phyloP scores from a whole-genome alignment of 2,113 vertebrate genomes.

The Ovibos moschatus region DNA sequence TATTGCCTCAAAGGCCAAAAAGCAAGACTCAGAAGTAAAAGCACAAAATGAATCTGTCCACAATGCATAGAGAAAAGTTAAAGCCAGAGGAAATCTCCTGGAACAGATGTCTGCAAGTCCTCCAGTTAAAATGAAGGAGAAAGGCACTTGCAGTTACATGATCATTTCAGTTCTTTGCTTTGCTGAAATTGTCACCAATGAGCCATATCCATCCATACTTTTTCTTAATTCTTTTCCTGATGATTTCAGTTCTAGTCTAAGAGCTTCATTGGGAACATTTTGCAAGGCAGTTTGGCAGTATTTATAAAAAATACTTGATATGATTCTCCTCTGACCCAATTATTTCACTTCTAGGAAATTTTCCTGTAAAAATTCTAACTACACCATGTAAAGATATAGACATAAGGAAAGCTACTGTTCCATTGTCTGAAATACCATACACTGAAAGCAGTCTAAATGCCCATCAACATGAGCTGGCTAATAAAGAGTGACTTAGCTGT shows the following conservation, averaged over 20 bases:
- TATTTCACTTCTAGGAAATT: not conserved
- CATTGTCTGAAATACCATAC: not conserved
- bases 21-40: not conserved
- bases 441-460: not conserved
- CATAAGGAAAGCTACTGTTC: not conserved
- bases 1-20: slow-evolving; percentile 2
- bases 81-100: not conserved
- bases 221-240: not conserved
- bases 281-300: not conserved
- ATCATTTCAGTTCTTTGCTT: not conserved
- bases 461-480: not conserved
- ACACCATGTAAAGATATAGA: not conserved
- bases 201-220: not conserved
- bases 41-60: not conserved
- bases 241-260: not conserved
- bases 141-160: not conserved
- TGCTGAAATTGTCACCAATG: not conserved
- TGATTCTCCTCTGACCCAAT: not conserved
- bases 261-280: not conserved
- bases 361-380: not conserved
- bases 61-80: not conserved
- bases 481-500: not conserved
- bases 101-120: not conserved
- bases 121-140: not conserved
- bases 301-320: slow-evolving; percentile 10